Percentiles rank a stretch among this genome's conserved stretches.
phyloP scores from a whole-genome alignment of 1,140 invertebrate genomes.

The Andricus grossulariae region DNA sequence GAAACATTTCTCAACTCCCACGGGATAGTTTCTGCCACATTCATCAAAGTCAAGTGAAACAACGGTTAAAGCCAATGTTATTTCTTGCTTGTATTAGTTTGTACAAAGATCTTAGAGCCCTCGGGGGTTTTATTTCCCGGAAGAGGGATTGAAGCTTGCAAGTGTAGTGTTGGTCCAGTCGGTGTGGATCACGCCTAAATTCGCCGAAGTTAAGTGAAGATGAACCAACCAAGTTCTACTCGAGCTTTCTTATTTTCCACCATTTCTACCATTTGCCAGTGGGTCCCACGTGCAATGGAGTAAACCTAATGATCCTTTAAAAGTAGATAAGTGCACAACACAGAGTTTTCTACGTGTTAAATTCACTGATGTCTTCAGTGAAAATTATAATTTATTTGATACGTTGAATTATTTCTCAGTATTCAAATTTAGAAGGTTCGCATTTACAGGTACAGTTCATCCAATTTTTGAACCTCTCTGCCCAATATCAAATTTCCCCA shows the following conservation, averaged over 20 bases:
- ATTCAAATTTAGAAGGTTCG: too few species aligned
- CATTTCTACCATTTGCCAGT: constrained; percentile 2
- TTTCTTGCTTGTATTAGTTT: background rate
- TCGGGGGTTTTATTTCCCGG: background rate
- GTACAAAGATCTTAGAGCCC: constrained; percentile 8
- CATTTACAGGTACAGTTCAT: too few species aligned
- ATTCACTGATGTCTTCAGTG: background rate
- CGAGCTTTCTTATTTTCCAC: constrained; percentile 13
- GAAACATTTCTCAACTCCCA: background rate
- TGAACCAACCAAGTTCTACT: constrained; percentile 10
- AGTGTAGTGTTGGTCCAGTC: background rate
- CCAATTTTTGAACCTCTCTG: too few species aligned
- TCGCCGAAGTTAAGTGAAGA: constrained; percentile 3
- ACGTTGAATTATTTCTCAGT: too few species aligned
- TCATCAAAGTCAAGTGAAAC: constrained; percentile 10
- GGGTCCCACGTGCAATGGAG: background rate
- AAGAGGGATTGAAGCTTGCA: background rate
- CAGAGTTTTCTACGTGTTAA: background rate
- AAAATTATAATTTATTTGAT: too few species aligned
- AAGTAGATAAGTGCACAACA: background rate
- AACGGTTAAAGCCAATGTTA: background rate
- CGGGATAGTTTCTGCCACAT: background rate
- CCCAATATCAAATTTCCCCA: too few species aligned
- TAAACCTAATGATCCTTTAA: constrained; percentile 22
- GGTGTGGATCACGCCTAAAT: constrained; percentile 1